phyloP scores from a whole-genome alignment of 1,140 invertebrate genomes.

The Cyclina sinensis region DNA sequence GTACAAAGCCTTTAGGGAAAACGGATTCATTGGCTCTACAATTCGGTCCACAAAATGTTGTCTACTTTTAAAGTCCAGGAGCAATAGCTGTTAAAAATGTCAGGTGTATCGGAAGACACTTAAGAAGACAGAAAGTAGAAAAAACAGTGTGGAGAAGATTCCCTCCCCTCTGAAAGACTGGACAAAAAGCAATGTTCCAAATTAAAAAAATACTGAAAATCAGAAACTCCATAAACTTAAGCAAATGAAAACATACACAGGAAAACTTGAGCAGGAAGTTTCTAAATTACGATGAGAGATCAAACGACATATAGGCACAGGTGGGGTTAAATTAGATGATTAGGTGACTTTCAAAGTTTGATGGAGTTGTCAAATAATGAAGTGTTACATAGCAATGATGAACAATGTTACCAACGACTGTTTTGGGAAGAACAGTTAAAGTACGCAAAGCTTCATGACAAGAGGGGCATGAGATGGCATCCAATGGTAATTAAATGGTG shows the following conservation, averaged over 20 bases:
- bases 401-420: slow-evolving; percentile 13
- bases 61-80: background rate
- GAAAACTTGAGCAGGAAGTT: background rate
- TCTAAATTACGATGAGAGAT: background rate
- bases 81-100: background rate
- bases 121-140: background rate
- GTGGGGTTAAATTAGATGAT: too few species aligned
- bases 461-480: slow-evolving; percentile 55
- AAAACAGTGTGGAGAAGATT: background rate
- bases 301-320: too few species aligned
- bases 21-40: background rate
- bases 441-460: background rate
- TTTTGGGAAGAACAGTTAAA: slow-evolving; percentile 53
- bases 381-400: too few species aligned
- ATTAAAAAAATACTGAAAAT: background rate
- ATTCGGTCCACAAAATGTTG: background rate
- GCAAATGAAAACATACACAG: background rate
- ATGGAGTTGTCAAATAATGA: too few species aligned
- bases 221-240: background rate
- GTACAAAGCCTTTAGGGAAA: background rate
- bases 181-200: background rate
- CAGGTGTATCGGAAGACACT: background rate
- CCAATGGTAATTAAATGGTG: slow-evolving; percentile 62
- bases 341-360: too few species aligned
- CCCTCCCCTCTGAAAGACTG: background rate